Evolutionary conservation across 2,797 vertebrate species (phyloP).

Genomic region (Apogon talboti): DNA sequence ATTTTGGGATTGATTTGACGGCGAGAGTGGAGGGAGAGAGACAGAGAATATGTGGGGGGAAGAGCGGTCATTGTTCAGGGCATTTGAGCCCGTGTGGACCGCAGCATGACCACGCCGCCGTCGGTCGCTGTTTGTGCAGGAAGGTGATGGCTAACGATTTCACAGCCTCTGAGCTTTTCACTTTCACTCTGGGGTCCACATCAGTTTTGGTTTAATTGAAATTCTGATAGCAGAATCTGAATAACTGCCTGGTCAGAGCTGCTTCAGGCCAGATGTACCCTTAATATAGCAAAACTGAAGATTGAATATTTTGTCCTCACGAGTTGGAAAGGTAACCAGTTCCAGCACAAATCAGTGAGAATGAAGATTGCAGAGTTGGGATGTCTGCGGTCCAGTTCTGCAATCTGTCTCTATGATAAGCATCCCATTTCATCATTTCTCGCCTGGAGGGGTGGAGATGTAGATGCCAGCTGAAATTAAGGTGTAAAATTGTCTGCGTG

Average conservation of each 20-base stretch:
- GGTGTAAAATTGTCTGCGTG: constrained; percentile 36
- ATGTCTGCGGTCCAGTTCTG: constrained; percentile 45
- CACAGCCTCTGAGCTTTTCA: constrained; percentile 24
- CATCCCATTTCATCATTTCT: constrained; percentile 46
- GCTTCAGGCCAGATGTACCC: constrained; percentile 36
- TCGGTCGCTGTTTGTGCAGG: not conserved
- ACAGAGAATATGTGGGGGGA: too few relatives aligned
- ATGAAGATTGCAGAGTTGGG: constrained; percentile 42
- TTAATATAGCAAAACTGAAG: constrained; percentile 30
- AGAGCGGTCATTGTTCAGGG: too few relatives aligned
- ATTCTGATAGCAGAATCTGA: constrained; percentile 43
- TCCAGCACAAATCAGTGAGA: constrained; percentile 40
- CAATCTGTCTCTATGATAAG: constrained; percentile 55
- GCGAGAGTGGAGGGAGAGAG: too few relatives aligned
- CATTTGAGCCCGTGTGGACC: too few relatives aligned
- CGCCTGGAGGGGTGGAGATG: constrained; percentile 21
- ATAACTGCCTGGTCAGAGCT: constrained; percentile 36
- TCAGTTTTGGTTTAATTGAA: constrained; percentile 36
- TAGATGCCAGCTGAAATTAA: constrained; percentile 51
- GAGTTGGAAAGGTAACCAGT: constrained; percentile 37
- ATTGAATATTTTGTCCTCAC: constrained; percentile 50
- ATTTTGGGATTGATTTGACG: too few relatives aligned
- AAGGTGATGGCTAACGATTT: constrained; percentile 5
- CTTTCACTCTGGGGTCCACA: constrained; percentile 25
- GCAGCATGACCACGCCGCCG: too few relatives aligned